Conservation (phyloP, 2,113 vertebrate species). For the Pristiophorus japonicus region DNA sequence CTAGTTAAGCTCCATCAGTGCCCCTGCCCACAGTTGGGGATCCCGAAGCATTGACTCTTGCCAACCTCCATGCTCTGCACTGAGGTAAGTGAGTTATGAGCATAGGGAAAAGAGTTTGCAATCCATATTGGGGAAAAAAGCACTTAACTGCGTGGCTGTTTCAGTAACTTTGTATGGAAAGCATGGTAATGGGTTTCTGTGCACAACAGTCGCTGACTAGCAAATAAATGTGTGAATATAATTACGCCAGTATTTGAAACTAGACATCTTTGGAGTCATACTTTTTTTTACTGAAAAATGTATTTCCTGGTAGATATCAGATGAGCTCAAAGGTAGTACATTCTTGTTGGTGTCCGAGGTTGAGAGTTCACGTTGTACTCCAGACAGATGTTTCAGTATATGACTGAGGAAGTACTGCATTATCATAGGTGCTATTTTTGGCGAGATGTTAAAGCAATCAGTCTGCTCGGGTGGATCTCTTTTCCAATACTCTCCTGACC, state of each 20-base stretch:
- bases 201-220: not conserved
- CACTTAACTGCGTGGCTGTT: not conserved
- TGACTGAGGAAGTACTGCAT: not conserved
- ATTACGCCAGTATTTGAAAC: not conserved
- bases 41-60: not conserved
- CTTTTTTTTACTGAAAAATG: not conserved
- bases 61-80: not conserved
- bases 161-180: not conserved
- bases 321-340: not conserved
- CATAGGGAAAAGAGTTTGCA: not conserved
- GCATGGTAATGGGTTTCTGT: not conserved
- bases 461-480: not conserved
- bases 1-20: too few species aligned
- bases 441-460: not conserved
- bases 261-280: not conserved
- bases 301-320: not conserved
- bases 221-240: not conserved
- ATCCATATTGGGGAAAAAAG: not conserved
- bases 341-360: too few species aligned
- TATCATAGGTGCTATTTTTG: not conserved
- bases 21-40: not conserved
- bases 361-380: too few species aligned
- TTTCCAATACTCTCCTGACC: not conserved
- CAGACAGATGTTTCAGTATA: not conserved
- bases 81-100: not conserved